Percentiles rank a stretch among this genome's conserved stretches.
These are phyloP conservation scores for Julus scanicus DNA, from an alignment of 2,888 invertebrate species.

Conservation along the genomic window DNA sequence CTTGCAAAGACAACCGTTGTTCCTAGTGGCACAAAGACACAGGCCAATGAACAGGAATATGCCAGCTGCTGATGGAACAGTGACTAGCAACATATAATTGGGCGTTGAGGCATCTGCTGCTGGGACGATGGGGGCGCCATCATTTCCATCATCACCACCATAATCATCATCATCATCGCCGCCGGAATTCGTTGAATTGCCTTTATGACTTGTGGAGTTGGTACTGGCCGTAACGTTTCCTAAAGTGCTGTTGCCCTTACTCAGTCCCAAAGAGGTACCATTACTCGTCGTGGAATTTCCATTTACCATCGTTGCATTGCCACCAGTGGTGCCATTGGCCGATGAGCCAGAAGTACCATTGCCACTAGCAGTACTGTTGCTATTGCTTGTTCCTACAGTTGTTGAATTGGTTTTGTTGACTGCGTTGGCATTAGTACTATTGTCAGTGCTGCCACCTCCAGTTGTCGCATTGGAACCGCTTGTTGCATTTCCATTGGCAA, in stretches of 20 bases:
- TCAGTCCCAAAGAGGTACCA: no score
- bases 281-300: neutral
- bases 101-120: constrained; percentile 9
- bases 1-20: constrained; percentile 50
- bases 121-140: neutral
- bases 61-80: constrained; percentile 52
- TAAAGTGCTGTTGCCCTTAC: neutral
- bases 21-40: constrained; percentile 51
- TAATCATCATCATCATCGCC: no score
- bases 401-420: no score
- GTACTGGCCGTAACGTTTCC: constrained; percentile 5
- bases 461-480: neutral
- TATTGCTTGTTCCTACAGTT: neutral
- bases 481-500: neutral
- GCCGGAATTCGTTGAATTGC: neutral
- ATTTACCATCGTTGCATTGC: neutral
- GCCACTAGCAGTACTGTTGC: neutral
- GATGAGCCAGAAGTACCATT: neutral
- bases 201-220: neutral
- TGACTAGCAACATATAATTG: constrained; percentile 53
- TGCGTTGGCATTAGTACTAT: neutral
- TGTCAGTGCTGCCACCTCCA: neutral
- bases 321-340: constrained; percentile 9
- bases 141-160: neutral
- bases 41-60: constrained; percentile 52